Conservation (phyloP, 2,113 vertebrate species). For the Erythrolamprus reginae region DNA sequence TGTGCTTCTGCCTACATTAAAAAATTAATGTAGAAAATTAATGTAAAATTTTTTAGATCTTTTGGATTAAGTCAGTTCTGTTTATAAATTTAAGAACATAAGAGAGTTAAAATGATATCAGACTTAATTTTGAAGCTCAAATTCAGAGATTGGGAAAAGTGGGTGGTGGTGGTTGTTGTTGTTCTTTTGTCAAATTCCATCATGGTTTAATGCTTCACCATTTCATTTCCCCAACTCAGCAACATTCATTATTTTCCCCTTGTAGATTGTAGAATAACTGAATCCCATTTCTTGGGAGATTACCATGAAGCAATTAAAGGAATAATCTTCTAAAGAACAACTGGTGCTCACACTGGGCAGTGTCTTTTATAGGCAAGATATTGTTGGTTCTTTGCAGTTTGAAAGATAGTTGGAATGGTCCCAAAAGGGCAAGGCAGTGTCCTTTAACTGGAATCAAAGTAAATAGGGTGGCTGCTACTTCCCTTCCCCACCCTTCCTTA, state of each 20-base stretch:
- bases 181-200: constrained; percentile 16
- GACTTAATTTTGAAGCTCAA: constrained; percentile 47
- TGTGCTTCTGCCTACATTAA: background rate
- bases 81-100: constrained; percentile 26
- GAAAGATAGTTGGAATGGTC: constrained; percentile 23
- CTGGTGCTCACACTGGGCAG: constrained; percentile 39
- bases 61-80: constrained; percentile 19
- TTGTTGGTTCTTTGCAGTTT: constrained; percentile 28
- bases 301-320: constrained; percentile 60
- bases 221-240: constrained; percentile 59
- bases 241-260: constrained; percentile 53
- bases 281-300: constrained; percentile 61
- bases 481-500: constrained; percentile 23
- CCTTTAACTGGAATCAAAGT: background rate
- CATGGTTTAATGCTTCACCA: constrained; percentile 47
- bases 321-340: constrained; percentile 49
- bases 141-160: constrained; percentile 39
- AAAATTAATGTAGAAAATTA: no score
- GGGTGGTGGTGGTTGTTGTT: background rate
- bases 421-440: background rate
- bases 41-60: no score
- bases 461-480: constrained; percentile 35
- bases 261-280: constrained; percentile 55
- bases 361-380: constrained; percentile 25
- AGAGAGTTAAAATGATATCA: constrained; percentile 47